Evolutionary conservation across 2,113 vertebrate species (phyloP).

Genomic region (Crotalus horridus): DNA sequence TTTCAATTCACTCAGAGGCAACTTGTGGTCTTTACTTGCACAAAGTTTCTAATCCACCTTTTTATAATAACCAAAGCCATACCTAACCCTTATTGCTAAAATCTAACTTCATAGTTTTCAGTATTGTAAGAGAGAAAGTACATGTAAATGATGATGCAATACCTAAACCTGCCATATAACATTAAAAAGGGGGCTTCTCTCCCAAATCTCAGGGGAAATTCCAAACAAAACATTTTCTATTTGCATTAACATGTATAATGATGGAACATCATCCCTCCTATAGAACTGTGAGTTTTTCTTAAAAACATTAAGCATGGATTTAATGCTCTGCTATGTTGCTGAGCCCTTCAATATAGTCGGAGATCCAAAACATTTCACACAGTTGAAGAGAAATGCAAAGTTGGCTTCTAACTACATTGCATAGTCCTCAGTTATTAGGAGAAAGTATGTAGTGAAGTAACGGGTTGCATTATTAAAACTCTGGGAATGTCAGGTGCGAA

Average conservation of each 20-base stretch:
- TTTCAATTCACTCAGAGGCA: not conserved
- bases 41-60: not conserved
- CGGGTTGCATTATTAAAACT: not conserved
- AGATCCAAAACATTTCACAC: not conserved
- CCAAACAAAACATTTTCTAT: not conserved
- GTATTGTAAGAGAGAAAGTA: not conserved
- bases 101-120: not conserved
- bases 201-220: not conserved
- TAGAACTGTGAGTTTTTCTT: not conserved
- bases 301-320: not conserved
- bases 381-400: not conserved
- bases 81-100: not conserved
- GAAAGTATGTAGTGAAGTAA: not conserved
- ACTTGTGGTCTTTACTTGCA: not conserved
- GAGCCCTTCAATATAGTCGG: not conserved
- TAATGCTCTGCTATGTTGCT: not conserved
- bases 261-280: not conserved
- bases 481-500: not conserved
- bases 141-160: not conserved
- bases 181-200: not conserved
- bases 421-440: not conserved
- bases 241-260: not conserved
- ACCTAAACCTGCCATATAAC: not conserved
- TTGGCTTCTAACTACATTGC: not conserved
- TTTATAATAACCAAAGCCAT: not conserved